phyloP scores from a whole-genome alignment of 2,888 invertebrate genomes.

The Epirrhoe tristata region DNA sequence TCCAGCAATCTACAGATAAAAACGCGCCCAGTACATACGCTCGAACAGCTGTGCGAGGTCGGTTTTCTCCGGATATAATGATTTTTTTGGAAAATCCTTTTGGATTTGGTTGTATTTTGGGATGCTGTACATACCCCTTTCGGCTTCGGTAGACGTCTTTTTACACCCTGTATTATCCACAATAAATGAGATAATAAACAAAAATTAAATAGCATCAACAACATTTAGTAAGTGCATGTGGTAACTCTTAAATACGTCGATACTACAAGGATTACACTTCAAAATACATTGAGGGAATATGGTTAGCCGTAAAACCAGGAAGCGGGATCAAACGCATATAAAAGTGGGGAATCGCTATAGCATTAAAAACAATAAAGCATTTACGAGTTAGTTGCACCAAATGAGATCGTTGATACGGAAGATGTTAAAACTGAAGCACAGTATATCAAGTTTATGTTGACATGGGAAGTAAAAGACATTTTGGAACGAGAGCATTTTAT shows the following conservation, averaged over 20 bases:
- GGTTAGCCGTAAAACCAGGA: slow-evolving; percentile 55
- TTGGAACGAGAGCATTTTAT: not conserved
- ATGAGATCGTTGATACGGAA: slow-evolving; percentile 58
- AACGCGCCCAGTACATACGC: too few species aligned
- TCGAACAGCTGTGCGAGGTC: too few species aligned
- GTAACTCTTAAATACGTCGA: not conserved
- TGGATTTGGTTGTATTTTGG: too few species aligned
- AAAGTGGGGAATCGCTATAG: slow-evolving; percentile 60
- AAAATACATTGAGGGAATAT: slow-evolving; percentile 34
- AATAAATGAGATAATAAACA: not conserved
- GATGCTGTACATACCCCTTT: too few species aligned
- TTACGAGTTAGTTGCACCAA: slow-evolving; percentile 59
- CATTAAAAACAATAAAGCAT: slow-evolving; percentile 69
- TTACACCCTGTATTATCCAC: too few species aligned
- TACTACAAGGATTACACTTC: slow-evolving; percentile 21
- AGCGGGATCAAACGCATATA: slow-evolving; percentile 59
- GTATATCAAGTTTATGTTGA: slow-evolving; percentile 40
- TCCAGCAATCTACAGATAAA: too few species aligned
- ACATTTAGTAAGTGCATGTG: not conserved
- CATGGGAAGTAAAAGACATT: slow-evolving; percentile 11
- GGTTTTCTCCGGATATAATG: too few species aligned
- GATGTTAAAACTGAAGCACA: slow-evolving; percentile 43
- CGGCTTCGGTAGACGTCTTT: too few species aligned
- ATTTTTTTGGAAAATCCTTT: too few species aligned
- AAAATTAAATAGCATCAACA: not conserved